Conservation (phyloP, 2,797 vertebrate species). For the Chrosomus eos region DNA sequence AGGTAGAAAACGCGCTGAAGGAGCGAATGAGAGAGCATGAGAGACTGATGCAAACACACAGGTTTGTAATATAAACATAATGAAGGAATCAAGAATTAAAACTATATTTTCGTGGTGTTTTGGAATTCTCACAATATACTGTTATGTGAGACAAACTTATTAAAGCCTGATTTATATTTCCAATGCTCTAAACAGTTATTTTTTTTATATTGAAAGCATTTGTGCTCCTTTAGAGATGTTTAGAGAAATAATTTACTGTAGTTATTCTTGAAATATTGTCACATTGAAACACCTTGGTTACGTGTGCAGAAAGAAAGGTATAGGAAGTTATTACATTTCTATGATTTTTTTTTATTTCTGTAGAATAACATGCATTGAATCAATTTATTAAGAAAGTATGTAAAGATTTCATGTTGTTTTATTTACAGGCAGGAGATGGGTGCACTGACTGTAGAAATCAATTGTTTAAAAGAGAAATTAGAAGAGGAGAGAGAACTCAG, state of each 20-base stretch:
- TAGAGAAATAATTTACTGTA: not conserved
- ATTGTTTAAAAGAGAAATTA: conserved; percentile 70
- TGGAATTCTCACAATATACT: not conserved
- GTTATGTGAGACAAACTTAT: not conserved
- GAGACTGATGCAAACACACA: conserved; percentile 62
- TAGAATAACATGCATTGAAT: not conserved
- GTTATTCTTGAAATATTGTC: not conserved
- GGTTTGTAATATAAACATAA: conserved; percentile 59
- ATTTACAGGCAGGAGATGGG: conserved; percentile 78
- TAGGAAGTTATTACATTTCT: not conserved
- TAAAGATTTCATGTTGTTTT: not conserved
- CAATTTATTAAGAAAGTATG: not conserved
- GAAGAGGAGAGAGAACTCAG: conserved; percentile 57
- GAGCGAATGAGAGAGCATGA: conserved; percentile 65
- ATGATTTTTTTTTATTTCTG: not conserved
- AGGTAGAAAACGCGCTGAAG: conserved; percentile 70
- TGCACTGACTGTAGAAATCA: conserved; percentile 71
- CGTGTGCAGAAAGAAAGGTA: not conserved
- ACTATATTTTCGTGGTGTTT: not conserved
- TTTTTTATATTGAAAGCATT: not conserved
- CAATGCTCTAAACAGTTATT: not conserved
- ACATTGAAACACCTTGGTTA: not conserved
- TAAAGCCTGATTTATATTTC: not conserved
- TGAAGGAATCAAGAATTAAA: not conserved
- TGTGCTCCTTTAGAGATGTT: not conserved